Conservation (phyloP, 2,113 vertebrate species). For the Triplophysa rosa region DNA sequence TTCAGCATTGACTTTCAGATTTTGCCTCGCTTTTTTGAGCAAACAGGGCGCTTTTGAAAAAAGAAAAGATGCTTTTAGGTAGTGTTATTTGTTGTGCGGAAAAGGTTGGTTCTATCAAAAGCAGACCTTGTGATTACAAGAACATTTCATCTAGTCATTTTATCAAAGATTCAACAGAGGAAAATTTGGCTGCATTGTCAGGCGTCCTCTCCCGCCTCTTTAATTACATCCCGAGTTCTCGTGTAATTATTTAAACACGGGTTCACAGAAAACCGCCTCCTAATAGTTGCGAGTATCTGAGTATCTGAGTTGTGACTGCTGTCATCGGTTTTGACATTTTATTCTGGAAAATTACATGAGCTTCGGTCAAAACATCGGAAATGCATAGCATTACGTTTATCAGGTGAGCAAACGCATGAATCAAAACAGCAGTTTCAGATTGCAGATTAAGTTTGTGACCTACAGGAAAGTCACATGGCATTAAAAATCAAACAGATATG, state of each 20-base stretch:
- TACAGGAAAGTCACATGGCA: background rate
- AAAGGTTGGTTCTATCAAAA: background rate
- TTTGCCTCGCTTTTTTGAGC: conserved; percentile 14
- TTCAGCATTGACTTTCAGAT: conserved; percentile 64
- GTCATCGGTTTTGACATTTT: conserved; percentile 52
- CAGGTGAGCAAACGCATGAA: background rate
- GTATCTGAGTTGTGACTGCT: conserved; percentile 35
- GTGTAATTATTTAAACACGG: conserved; percentile 72
- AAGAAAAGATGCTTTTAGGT: conserved; percentile 11
- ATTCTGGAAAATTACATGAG: conserved; percentile 36
- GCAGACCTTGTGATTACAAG: conserved; percentile 63
- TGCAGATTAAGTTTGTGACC: background rate
- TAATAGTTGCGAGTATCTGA: conserved; percentile 36
- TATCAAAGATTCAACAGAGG: conserved; percentile 57
- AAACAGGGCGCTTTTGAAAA: conserved; percentile 16
- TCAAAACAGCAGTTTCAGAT: background rate
- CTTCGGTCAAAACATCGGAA: conserved; percentile 43
- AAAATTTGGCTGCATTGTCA: conserved; percentile 70
- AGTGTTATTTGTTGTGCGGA: conserved; percentile 5
- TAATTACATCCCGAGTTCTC: conserved; percentile 66
- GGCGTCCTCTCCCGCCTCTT: conserved; percentile 67
- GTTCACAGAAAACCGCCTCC: conserved; percentile 66
- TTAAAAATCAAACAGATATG: background rate
- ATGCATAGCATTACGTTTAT: background rate
- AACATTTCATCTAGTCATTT: conserved; percentile 67